A percentile compares a stretch with the other conserved stretches of the same genome.
Conservation (phyloP, 2,113 vertebrate genomes). For the Genyomyrus donnyi region DNA sequence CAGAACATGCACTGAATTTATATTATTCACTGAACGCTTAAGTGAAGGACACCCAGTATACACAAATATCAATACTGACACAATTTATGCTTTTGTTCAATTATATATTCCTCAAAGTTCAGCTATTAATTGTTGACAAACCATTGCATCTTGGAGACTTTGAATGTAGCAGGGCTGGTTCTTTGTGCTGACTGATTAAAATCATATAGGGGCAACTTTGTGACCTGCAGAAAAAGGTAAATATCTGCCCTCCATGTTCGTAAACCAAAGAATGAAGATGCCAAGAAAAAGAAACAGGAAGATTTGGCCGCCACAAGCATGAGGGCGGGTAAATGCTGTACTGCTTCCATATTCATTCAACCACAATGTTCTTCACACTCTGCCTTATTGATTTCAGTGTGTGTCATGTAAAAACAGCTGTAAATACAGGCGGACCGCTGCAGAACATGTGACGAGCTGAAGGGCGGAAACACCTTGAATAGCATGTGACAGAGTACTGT, state of each 20-base stretch:
- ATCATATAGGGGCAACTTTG: neutral
- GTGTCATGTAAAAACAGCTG: neutral
- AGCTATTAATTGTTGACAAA: neutral
- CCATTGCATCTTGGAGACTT: neutral
- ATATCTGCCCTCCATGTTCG: neutral
- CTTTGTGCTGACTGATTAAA: neutral
- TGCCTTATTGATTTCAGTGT: neutral
- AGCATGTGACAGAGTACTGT: neutral
- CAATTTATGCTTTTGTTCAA: neutral
- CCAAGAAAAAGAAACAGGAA: neutral
- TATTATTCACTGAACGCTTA: neutral
- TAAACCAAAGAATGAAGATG: neutral
- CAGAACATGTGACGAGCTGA: neutral
- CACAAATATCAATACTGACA: neutral
- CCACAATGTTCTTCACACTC: neutral
- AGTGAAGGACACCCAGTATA: neutral
- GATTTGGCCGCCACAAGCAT: neutral
- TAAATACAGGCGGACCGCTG: neutral
- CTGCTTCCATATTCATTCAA: neutral
- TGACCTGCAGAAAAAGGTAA: neutral
- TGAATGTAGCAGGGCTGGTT: neutral
- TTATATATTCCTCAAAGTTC: neutral
- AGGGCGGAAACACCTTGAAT: neutral
- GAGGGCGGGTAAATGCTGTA: neutral
- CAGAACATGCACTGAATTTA: neutral